Percentiles rank a stretch among this genome's conserved stretches.
Evolutionary conservation across 2,888 invertebrate genomes (phyloP).

Genomic region (Teleiodes luculella): DNA sequence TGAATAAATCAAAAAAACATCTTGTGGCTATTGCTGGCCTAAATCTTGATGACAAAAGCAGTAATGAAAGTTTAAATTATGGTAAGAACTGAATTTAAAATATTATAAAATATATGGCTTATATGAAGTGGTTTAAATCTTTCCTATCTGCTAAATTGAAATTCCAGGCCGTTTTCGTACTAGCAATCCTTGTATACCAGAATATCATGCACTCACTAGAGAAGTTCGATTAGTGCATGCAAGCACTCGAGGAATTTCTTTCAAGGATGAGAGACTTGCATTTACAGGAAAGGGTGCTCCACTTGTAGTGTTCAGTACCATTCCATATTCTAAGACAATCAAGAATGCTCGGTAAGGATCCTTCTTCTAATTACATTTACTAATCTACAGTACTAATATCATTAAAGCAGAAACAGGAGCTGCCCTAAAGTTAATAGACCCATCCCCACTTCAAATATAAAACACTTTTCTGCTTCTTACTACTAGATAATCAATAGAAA

Average conservation of each 20-base stretch:
- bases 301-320: constrained; percentile 90
- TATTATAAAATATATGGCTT: neutral
- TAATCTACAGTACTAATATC: neutral
- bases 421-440: no score
- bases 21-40: constrained; percentile 71
- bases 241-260: constrained; percentile 80
- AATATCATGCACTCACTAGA: constrained; percentile 74
- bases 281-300: constrained; percentile 88
- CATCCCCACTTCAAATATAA: no score
- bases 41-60: constrained; percentile 84
- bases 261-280: constrained; percentile 89
- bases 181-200: constrained; percentile 74
- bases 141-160: neutral
- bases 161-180: constrained; percentile 71
- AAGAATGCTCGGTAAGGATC: constrained; percentile 78
- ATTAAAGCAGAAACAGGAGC: no score
- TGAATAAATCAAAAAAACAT: constrained; percentile 58
- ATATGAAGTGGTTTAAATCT: no score
- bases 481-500: no score
- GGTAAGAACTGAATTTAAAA: constrained; percentile 41
- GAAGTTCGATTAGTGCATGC: constrained; percentile 80
- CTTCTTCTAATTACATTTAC: neutral
- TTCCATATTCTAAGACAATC: constrained; percentile 87
- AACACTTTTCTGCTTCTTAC: no score
- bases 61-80: constrained; percentile 88